phyloP scores from a whole-genome alignment of 37 sponge, comb jelly and placozoan genomes.

The Beroe ovata region DNA sequence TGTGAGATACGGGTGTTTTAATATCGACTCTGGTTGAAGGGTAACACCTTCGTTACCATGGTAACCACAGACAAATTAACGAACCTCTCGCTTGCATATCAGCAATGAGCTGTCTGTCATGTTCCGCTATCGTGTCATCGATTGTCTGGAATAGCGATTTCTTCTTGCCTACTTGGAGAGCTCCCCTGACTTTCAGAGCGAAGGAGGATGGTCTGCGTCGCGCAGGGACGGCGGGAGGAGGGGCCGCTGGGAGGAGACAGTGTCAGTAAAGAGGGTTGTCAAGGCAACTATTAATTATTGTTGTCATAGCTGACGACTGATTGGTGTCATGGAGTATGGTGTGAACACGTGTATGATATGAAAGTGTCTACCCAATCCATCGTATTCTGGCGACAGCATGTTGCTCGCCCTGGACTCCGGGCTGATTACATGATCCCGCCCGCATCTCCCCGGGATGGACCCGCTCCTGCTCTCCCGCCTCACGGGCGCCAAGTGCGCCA shows the following conservation, averaged over 20 bases:
- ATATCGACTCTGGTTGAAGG: too few species aligned
- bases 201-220: not conserved
- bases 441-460: not conserved
- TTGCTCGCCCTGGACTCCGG: not conserved
- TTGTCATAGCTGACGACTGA: too few species aligned
- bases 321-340: too few species aligned
- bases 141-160: not conserved
- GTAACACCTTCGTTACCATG: too few species aligned
- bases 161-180: not conserved
- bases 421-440: not conserved
- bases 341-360: too few species aligned
- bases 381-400: not conserved
- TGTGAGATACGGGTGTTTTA: too few species aligned
- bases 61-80: not conserved
- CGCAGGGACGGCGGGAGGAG: not conserved
- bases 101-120: not conserved
- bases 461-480: not conserved
- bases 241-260: not conserved
- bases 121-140: not conserved
- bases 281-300: too few species aligned
- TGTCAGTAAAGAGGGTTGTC: too few species aligned
- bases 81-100: not conserved
- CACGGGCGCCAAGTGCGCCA: not conserved
- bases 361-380: not conserved
- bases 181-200: not conserved